Base-by-base conservation (phyloP, 2,113 vertebrate species). In the Syngnathus floridae region DNA sequence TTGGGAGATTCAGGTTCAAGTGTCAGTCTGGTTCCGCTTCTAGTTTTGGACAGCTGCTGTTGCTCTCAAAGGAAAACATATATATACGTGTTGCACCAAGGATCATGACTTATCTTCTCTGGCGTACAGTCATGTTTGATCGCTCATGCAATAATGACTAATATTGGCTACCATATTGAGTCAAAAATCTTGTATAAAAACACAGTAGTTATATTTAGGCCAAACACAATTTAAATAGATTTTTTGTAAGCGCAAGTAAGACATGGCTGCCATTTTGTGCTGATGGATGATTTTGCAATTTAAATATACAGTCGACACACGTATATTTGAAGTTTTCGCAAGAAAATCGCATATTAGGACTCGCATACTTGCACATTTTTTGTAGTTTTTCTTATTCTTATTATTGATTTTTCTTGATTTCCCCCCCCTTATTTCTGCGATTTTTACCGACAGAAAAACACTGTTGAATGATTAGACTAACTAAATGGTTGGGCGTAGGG, bases 1-100 rank as follows among this genome's bases (percentile, higher is more conserved):
- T 59, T 64, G 76, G 54, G 70, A 74, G 70, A 79, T 36, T 64
- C 56, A 37, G 63, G 67, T 77, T 81, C 76, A 84, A 73, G 77
- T 78, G 72, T 57, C 73, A 76, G 67, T 67, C 67, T 71, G 60
- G 58, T 41, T 41, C 40, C 11, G 40, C 8, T 41, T 54, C 49
- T 52, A 22, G 22, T 72, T 58, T 51, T 76, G 72, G 64, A 76
- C 66, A 73, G 65, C 49, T 10, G 40, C 70, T 54, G 72, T 14
- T 46, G 71, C 67, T 51, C 67, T 75, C 62, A 66, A 67, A 76
- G 71, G 35, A 55, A 4, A 10, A 63, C 58, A 35, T 36, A 26
- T 56, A 22, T 5, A 69, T 72, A 52, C 37, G 49, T 46, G 58
- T 60, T 46, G 35, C 7, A 13, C 69, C 43, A 12, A 45, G 73